Conservation (phyloP, 2,797 vertebrate genomes). For the Protosalanx chinensis region DNA sequence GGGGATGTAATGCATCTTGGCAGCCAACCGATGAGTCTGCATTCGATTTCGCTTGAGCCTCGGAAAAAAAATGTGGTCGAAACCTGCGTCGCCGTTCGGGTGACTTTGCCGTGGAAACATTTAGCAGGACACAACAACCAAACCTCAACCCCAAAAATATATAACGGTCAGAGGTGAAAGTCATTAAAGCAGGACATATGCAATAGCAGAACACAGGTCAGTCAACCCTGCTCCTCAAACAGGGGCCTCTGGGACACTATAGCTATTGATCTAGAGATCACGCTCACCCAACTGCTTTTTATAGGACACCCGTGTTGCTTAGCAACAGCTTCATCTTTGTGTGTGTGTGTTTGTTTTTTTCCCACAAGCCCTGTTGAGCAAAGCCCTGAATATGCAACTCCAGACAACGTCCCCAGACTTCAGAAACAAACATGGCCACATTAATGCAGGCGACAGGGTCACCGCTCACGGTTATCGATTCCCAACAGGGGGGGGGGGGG, state of each 20-base stretch:
- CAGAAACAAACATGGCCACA: slow-evolving; percentile 24
- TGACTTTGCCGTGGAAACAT: slow-evolving; percentile 1
- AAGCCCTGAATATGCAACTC: slow-evolving; percentile 19
- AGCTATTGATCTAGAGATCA: slow-evolving; percentile 25
- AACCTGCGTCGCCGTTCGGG: background rate
- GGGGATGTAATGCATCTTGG: slow-evolving; percentile 11
- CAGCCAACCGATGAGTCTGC: slow-evolving; percentile 11
- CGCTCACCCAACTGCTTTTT: slow-evolving; percentile 12
- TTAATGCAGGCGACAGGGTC: slow-evolving; percentile 29
- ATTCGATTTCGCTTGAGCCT: slow-evolving; percentile 15
- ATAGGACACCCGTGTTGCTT: slow-evolving; percentile 11
- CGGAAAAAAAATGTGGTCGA: slow-evolving; percentile 2
- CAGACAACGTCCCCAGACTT: slow-evolving; percentile 11
- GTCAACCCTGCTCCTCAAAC: slow-evolving; percentile 2
- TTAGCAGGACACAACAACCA: slow-evolving; percentile 16
- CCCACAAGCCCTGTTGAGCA: background rate
- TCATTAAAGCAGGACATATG: background rate
- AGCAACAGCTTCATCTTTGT: slow-evolving; percentile 2
- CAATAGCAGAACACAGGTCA: background rate
- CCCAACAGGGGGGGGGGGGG: background rate
- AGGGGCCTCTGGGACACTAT: slow-evolving; percentile 8
- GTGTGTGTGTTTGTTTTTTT: background rate
- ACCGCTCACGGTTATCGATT: slow-evolving; percentile 26
- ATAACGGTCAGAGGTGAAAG: background rate
- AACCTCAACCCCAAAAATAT: background rate